phyloP scores from a whole-genome alignment of 1,140 invertebrate genomes.

The Cyclargus thomasi region DNA sequence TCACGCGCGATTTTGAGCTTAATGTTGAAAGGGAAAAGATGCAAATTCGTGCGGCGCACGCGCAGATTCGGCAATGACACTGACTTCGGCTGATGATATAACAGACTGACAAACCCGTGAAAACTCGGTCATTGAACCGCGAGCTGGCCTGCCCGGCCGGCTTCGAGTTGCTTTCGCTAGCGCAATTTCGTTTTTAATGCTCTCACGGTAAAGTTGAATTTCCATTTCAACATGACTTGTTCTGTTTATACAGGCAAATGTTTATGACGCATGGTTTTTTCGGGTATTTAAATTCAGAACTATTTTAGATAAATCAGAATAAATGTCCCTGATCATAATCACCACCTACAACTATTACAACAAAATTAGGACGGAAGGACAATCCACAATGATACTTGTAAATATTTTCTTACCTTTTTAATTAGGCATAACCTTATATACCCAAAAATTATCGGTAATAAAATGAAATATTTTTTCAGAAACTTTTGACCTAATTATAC shows the following conservation, averaged over 20 bases:
- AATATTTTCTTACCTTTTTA: too few species aligned
- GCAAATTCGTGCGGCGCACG: slow-evolving; percentile 45
- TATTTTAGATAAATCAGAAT: slow-evolving; percentile 16
- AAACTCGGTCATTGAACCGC: slow-evolving; percentile 75
- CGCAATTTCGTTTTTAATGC: slow-evolving; percentile 58
- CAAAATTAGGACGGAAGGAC: too few species aligned
- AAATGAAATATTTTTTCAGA: too few species aligned
- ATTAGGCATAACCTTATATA: too few species aligned
- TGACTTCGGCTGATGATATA: slow-evolving; percentile 75
- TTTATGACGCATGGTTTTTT: slow-evolving; percentile 39
- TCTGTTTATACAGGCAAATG: slow-evolving; percentile 52
- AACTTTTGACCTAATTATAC: too few species aligned
- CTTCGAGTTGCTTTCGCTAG: slow-evolving; percentile 48
- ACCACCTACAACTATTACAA: background rate
- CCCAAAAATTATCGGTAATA: too few species aligned
- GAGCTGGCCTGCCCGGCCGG: slow-evolving; percentile 39
- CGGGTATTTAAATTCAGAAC: slow-evolving; percentile 14
- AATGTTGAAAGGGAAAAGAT: slow-evolving; percentile 43
- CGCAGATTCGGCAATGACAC: slow-evolving; percentile 75
- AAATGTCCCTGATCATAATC: background rate
- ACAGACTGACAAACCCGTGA: slow-evolving; percentile 75
- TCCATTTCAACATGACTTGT: slow-evolving; percentile 37
- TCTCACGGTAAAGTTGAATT: slow-evolving; percentile 44
- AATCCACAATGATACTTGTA: too few species aligned
- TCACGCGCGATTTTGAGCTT: slow-evolving; percentile 44